phyloP scores from a whole-genome alignment of 2,888 invertebrate species.

The Carterocephalus palaemon region DNA sequence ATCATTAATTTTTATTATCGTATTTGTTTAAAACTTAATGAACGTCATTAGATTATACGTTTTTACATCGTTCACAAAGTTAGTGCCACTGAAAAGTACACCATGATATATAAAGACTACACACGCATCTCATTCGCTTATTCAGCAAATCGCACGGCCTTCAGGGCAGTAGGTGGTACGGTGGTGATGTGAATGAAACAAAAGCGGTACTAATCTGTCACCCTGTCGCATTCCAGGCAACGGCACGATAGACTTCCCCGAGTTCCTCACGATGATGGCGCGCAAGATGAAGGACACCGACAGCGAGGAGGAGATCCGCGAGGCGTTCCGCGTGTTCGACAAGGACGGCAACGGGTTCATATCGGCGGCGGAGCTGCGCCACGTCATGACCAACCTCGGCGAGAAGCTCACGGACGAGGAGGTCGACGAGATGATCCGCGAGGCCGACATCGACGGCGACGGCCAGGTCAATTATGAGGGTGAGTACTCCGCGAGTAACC shows the following conservation, averaged over 20 bases:
- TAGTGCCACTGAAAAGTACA: no score
- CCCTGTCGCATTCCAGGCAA: slow-evolving; percentile 84
- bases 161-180: no score
- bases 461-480: slow-evolving; percentile 99
- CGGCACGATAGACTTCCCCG: slow-evolving; percentile 99
- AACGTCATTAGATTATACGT: no score
- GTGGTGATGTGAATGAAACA: neutral
- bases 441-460: slow-evolving; percentile 99
- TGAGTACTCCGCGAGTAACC: slow-evolving; percentile 62
- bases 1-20: no score
- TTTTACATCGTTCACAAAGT: no score
- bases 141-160: no score
- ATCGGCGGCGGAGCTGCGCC: slow-evolving; percentile 97
- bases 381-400: slow-evolving; percentile 99
- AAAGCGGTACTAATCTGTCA: neutral
- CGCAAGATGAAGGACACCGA: slow-evolving; percentile 99
- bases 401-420: slow-evolving; percentile 99
- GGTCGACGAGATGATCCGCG: slow-evolving; percentile 99
- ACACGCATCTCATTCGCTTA: no score
- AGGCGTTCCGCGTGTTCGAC: slow-evolving; percentile 99
- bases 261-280: slow-evolving; percentile 99
- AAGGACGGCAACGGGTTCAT: slow-evolving; percentile 99
- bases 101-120: no score
- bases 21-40: no score
- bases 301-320: slow-evolving; percentile 99